Conservation (phyloP, 2,113 vertebrate species). For the Callospermophilus lateralis region DNA sequence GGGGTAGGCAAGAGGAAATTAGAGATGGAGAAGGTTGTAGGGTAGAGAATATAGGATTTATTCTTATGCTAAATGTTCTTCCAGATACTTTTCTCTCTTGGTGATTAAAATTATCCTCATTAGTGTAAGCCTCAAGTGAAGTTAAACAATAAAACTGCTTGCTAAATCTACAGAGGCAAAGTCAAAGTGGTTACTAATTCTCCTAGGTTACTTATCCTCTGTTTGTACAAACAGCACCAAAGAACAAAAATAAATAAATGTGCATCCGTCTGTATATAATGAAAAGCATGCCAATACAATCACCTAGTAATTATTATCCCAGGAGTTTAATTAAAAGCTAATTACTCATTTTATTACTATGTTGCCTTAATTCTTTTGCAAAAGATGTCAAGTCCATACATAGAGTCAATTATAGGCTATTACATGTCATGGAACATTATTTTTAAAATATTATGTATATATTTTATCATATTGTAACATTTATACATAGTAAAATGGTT, state of each 20-base stretch:
- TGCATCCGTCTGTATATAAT: conserved; percentile 43
- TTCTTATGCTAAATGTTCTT: not conserved
- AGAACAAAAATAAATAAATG: not conserved
- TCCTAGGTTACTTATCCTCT: not conserved
- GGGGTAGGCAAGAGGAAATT: not conserved
- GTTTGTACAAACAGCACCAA: not conserved
- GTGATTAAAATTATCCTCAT: not conserved
- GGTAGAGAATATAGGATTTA: not conserved
- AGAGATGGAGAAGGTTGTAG: not conserved
- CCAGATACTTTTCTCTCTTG: not conserved
- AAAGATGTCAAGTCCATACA: not conserved
- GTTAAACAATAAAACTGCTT: conserved; percentile 42
- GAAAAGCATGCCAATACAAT: not conserved
- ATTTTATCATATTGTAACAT: not conserved
- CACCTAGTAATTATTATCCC: conserved; percentile 14
- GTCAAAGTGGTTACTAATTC: conserved; percentile 18
- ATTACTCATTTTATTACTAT: conserved; percentile 54
- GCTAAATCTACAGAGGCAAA: not conserved
- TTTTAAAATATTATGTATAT: not conserved
- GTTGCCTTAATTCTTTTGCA: conserved; percentile 44
- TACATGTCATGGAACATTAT: not conserved
- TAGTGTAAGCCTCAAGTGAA: not conserved
- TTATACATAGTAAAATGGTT: not conserved
- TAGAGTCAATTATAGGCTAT: not conserved
- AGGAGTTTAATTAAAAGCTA: conserved; percentile 63